Conservation (phyloP, 2,888 invertebrate genomes). For the Eudemis profundana region DNA sequence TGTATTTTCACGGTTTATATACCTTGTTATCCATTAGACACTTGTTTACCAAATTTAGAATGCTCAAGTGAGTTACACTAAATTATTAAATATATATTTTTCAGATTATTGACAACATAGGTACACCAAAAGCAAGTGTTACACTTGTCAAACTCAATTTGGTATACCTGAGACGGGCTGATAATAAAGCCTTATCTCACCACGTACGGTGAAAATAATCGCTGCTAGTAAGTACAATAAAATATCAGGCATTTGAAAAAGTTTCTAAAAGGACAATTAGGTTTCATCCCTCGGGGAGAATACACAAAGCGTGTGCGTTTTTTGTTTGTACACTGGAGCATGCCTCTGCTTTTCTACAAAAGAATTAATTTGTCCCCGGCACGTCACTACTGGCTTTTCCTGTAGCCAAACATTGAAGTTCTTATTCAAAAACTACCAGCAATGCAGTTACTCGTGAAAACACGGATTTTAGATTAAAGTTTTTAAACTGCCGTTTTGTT, state of each 20-base stretch:
- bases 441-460: not conserved
- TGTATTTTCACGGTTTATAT: too few relatives aligned
- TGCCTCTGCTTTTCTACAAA: conserved; percentile 1
- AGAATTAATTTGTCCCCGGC: not conserved
- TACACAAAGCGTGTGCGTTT: not conserved
- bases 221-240: too few relatives aligned
- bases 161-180: too few relatives aligned
- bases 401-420: not conserved
- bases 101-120: too few relatives aligned
- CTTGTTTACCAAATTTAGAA: too few relatives aligned
- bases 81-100: too few relatives aligned
- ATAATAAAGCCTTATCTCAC: too few relatives aligned
- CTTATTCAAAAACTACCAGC: not conserved
- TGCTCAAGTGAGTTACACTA: too few relatives aligned
- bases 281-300: not conserved
- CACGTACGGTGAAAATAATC: too few relatives aligned
- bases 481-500: conserved; percentile 19
- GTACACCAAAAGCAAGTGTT: too few relatives aligned
- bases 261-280: conserved; percentile 1
- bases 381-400: not conserved
- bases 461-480: conserved; percentile 14
- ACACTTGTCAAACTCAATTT: too few relatives aligned
- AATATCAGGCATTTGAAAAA: not conserved
- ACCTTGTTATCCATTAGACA: too few relatives aligned
- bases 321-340: conserved; percentile 3